phyloP scores from a whole-genome alignment of 2,797 vertebrate species.

The Spondyliosoma cantharus region DNA sequence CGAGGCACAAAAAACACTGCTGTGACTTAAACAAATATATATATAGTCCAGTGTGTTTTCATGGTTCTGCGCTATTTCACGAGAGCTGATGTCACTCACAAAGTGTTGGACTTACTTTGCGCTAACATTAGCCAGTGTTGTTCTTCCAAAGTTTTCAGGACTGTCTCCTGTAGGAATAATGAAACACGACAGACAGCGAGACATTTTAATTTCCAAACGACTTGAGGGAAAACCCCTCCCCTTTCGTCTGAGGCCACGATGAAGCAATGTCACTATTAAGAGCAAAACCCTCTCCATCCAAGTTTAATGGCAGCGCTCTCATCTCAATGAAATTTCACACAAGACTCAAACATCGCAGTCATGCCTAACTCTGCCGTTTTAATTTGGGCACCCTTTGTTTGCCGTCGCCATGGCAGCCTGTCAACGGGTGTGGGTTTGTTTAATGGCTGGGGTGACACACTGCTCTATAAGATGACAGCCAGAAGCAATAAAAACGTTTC shows the following conservation, averaged over 20 bases:
- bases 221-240: slow-evolving; percentile 50
- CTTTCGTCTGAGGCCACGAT: slow-evolving; percentile 47
- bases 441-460: slow-evolving; percentile 69
- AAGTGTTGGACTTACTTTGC: slow-evolving; percentile 87
- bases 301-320: slow-evolving; percentile 43
- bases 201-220: slow-evolving; percentile 48
- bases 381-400: slow-evolving; percentile 66
- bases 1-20: slow-evolving; percentile 29
- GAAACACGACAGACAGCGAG: slow-evolving; percentile 63
- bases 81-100: slow-evolving; percentile 42
- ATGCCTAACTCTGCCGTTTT: slow-evolving; percentile 44
- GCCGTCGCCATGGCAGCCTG: slow-evolving; percentile 65
- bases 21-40: slow-evolving; percentile 15
- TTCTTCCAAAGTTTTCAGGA: slow-evolving; percentile 93
- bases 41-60: slow-evolving; percentile 1
- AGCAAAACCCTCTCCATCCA: slow-evolving; percentile 24
- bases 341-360: slow-evolving; percentile 40
- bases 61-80: slow-evolving; percentile 47
- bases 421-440: slow-evolving; percentile 57
- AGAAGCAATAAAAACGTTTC: slow-evolving; percentile 64
- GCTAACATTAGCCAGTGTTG: slow-evolving; percentile 94
- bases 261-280: slow-evolving; percentile 59
- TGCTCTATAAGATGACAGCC: slow-evolving; percentile 67
- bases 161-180: slow-evolving; percentile 87
- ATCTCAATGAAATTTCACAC: slow-evolving; percentile 53